These are phyloP conservation scores for Chaetodon trifasciatus DNA, from an alignment of 2,797 vertebrate species.

Conservation along the genomic window DNA sequence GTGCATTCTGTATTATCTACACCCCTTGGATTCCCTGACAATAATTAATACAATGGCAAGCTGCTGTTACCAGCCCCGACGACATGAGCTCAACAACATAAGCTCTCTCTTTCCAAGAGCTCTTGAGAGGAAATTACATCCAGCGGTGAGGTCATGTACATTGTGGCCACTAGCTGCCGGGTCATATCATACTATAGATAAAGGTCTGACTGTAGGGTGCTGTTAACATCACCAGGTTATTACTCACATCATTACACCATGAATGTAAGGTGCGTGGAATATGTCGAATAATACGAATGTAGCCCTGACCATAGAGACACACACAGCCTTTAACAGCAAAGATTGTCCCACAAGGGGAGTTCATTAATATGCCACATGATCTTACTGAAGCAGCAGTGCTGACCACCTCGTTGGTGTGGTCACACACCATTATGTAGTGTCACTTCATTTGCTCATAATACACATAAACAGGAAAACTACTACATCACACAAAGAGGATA, in stretches of 20 bases:
- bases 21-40: slow-evolving; percentile 88
- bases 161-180: slow-evolving; percentile 53
- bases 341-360: slow-evolving; percentile 49
- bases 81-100: slow-evolving; percentile 83
- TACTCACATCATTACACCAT: slow-evolving; percentile 80
- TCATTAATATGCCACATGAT: slow-evolving; percentile 67
- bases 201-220: slow-evolving; percentile 55
- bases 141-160: slow-evolving; percentile 63
- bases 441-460: slow-evolving; percentile 61
- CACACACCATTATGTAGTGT: slow-evolving; percentile 64
- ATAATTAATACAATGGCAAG: slow-evolving; percentile 89
- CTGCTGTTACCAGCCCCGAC: slow-evolving; percentile 83
- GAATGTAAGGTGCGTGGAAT: slow-evolving; percentile 70
- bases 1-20: slow-evolving; percentile 89
- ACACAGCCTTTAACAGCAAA: slow-evolving; percentile 52
- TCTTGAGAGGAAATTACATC: slow-evolving; percentile 75
- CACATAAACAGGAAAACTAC: slow-evolving; percentile 51
- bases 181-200: slow-evolving; percentile 62
- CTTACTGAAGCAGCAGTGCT: slow-evolving; percentile 55
- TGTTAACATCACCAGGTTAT: slow-evolving; percentile 74
- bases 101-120: slow-evolving; percentile 81
- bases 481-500: slow-evolving; percentile 14
- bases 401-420: slow-evolving; percentile 60
- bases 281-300: slow-evolving; percentile 70
- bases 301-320: slow-evolving; percentile 49